Evolutionary conservation across 2,888 invertebrate genomes (phyloP).

Genomic region (Nomada hirtipes): DNA sequence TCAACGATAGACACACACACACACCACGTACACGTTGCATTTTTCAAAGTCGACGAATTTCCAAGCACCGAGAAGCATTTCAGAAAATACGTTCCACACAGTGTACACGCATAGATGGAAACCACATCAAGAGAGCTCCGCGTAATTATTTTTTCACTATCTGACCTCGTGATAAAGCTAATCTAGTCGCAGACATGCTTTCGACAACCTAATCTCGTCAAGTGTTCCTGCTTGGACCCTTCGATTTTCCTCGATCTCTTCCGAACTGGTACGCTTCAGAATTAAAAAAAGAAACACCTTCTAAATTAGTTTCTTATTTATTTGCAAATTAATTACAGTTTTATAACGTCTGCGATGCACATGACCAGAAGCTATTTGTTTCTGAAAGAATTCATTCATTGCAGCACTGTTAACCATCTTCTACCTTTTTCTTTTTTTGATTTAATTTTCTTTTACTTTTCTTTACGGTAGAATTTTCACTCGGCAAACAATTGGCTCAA

Average conservation of each 20-base stretch:
- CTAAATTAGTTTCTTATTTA: not conserved
- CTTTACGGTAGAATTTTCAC: too few species aligned
- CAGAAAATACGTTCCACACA: constrained; percentile 33
- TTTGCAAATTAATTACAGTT: not conserved
- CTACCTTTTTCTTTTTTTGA: not conserved
- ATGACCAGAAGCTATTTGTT: not conserved
- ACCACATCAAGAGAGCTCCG: constrained; percentile 34
- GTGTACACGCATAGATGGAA: constrained; percentile 30
- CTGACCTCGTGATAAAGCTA: constrained; percentile 1
- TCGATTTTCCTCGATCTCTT: constrained; percentile 25
- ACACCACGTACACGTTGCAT: constrained; percentile 13
- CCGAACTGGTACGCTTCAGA: constrained; percentile 39
- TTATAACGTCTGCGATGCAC: not conserved
- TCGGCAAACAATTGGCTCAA: too few species aligned
- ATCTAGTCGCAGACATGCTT: constrained; percentile 35
- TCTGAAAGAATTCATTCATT: too few species aligned
- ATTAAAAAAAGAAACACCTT: not conserved
- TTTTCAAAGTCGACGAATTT: constrained; percentile 13
- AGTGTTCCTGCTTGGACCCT: constrained; percentile 52
- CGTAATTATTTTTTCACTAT: constrained; percentile 59
- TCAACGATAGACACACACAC: too few species aligned
- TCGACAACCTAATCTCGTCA: constrained; percentile 42
- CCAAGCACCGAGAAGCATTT: constrained; percentile 13
- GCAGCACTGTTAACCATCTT: too few species aligned
- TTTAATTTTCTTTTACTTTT: not conserved